Percentiles rank a stretch among this genome's conserved stretches.
Evolutionary conservation across 2,888 invertebrate genomes (phyloP).

Genomic region (Polyommatus iphigenia): DNA sequence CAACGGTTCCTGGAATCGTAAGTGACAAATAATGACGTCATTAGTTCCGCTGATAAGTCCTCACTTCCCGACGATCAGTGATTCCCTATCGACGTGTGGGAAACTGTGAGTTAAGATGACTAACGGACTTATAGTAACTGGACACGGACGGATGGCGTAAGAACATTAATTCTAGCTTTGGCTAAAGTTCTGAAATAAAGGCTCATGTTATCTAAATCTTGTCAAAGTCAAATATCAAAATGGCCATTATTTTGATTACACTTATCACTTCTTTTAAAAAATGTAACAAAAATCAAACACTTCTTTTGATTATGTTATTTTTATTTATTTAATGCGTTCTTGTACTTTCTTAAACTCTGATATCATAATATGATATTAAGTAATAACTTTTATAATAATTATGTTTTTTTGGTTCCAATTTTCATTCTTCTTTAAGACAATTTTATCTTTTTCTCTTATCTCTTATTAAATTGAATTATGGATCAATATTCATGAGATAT

Average conservation of each 20-base stretch:
- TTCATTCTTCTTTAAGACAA: neutral
- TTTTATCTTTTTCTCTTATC: neutral
- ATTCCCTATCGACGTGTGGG: slow-evolving; percentile 54
- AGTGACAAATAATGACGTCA: slow-evolving; percentile 55
- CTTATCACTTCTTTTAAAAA: no score
- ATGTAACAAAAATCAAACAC: no score
- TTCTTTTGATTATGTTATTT: no score
- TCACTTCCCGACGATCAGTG: slow-evolving; percentile 57
- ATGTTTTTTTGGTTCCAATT: neutral
- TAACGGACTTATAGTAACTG: neutral
- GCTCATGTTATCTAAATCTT: no score
- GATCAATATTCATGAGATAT: neutral
- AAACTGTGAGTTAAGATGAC: neutral
- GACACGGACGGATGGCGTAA: neutral
- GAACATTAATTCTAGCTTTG: neutral
- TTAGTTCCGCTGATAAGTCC: slow-evolving; percentile 59
- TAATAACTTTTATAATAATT: no score
- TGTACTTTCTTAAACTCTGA: no score
- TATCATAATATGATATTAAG: no score
- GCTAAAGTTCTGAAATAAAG: neutral
- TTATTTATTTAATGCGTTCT: no score
- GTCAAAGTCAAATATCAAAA: no score
- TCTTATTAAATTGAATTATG: neutral
- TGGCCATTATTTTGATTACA: no score
- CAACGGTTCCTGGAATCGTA: slow-evolving; percentile 26